Conservation (phyloP, 2,113 vertebrate genomes). For the Gasterosteus nipponicus region DNA sequence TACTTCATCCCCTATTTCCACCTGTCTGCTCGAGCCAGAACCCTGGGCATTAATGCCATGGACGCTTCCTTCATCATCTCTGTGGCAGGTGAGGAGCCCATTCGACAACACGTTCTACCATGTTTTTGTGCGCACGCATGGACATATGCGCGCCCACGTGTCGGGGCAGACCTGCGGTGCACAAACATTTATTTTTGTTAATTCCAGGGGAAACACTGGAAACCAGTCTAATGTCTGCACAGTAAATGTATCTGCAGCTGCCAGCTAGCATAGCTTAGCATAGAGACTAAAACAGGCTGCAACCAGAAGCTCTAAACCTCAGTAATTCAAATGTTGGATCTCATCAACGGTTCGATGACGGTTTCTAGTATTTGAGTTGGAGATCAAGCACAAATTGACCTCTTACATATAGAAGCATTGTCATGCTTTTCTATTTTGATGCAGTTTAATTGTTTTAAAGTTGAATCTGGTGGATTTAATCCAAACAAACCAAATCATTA, state of each 20-base stretch:
- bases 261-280: neutral
- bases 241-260: conserved; percentile 1
- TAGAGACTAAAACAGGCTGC: neutral
- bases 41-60: conserved; percentile 87
- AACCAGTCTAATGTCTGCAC: neutral
- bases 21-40: conserved; percentile 89
- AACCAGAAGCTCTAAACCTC: neutral
- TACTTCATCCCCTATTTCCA: conserved; percentile 93
- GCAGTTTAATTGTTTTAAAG: neutral
- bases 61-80: conserved; percentile 92
- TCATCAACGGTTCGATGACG: neutral
- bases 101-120: neutral
- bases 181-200: neutral
- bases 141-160: too few species aligned
- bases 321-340: neutral
- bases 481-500: neutral
- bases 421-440: neutral
- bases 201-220: neutral
- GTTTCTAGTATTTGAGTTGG: neutral
- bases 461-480: neutral
- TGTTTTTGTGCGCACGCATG: neutral
- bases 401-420: neutral
- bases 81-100: conserved; percentile 85
- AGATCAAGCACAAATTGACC: neutral
- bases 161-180: too few species aligned